Percentiles rank a stretch among this genome's conserved stretches.
Evolutionary conservation across 2,888 invertebrate species (phyloP).

Genomic region (Odiellus spinosus): DNA sequence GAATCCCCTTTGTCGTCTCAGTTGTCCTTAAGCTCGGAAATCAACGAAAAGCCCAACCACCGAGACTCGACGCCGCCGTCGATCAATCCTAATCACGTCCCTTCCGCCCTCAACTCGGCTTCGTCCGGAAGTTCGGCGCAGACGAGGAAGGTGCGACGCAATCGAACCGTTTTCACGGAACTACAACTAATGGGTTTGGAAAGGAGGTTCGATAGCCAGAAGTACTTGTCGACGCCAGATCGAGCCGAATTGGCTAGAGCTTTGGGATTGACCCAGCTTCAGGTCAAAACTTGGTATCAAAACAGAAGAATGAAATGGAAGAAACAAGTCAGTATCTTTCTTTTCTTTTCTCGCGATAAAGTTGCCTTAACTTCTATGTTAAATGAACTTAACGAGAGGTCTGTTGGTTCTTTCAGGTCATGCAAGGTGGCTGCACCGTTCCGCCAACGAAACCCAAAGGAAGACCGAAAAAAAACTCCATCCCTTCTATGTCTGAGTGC

Average conservation of each 20-base stretch:
- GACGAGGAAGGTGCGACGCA: conserved; percentile 17
- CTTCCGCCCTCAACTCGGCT: background rate
- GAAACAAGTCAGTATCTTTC: conserved; percentile 28
- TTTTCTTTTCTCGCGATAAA: background rate
- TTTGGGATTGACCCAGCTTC: conserved; percentile 33
- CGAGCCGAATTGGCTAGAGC: conserved; percentile 31
- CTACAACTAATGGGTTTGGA: conserved; percentile 31
- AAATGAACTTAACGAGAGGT: too few species aligned
- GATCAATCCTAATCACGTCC: too few species aligned
- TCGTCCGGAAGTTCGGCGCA: background rate
- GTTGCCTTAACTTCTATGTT: background rate
- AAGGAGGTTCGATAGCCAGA: conserved; percentile 32
- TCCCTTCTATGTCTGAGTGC: conserved; percentile 15
- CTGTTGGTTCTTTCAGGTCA: conserved; percentile 26
- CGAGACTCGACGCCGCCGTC: too few species aligned
- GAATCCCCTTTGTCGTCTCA: too few species aligned
- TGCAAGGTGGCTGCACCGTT: conserved; percentile 28
- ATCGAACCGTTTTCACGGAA: conserved; percentile 25
- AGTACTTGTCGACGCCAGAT: conserved; percentile 34
- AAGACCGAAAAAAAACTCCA: conserved; percentile 28
- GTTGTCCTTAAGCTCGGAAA: too few species aligned
- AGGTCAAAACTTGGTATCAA: conserved; percentile 37
- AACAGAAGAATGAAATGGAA: conserved; percentile 37
- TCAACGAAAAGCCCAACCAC: too few species aligned
- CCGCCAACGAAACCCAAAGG: conserved; percentile 32